Base-by-base conservation (phyloP, 2,888 invertebrate genomes). In the Zaprionus obscuricornis region DNA sequence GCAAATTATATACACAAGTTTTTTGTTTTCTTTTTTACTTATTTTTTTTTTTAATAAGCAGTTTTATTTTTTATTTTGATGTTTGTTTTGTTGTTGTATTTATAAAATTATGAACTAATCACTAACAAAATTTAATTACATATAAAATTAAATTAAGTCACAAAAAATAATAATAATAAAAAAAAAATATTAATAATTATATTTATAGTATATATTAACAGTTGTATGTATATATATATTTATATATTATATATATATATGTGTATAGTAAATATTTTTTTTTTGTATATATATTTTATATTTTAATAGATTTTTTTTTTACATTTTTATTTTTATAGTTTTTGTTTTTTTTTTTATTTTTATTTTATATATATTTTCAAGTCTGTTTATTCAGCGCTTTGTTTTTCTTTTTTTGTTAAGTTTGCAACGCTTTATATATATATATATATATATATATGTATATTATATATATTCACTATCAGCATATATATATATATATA, bases 311-410 rank as follows among this genome's bases (percentile, higher is more conserved):
- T 46, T 26, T 55, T 47, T 46, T 37, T 24, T 51, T 40, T 42
- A 63, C 36, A 55, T 13, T 14, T 11, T 26, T 40, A 20, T 40
- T 58, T 58, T 55, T 52, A 59, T 51, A 36, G 76, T 62, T 8
- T 29, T 18, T 34, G 22, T 20, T 29, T 45, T 22, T 47, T 47
- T 45, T 46, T 43, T 13, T 14, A 13, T 36, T 36, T 36, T 2
- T 36, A 17, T 14, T 11, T 22, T 20, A 5, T 6, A 14, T 39
- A 11, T n/a, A 18, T 31, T 31, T 10, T 72, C 46, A 83, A 81
- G 84, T 83, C 84, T 79, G 81, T 74, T 62, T 57, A 39, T 49
- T 82, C 63, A 73, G 77, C 73, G 52, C 40, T 27, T 37, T 26
- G 1, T 13, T 27, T 39, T 50, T 36, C 52, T 14, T 8, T 13